phyloP scores from a whole-genome alignment of 2,888 invertebrate genomes.

The Sceliomorpha sp. region DNA sequence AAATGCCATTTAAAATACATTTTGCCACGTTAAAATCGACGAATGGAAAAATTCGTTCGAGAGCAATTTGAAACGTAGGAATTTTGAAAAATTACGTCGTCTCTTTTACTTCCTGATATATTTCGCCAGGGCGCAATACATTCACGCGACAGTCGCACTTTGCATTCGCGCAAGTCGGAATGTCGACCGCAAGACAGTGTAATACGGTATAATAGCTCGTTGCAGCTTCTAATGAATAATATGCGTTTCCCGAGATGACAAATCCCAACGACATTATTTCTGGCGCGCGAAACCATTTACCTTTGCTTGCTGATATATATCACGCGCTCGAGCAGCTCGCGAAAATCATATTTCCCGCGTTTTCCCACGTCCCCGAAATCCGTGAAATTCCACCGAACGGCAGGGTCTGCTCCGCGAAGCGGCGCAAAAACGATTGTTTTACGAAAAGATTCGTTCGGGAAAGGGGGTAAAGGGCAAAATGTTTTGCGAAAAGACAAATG shows the following conservation, averaged over 20 bases:
- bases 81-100: no score
- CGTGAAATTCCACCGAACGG: conserved; percentile 1
- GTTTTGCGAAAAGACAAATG: no score
- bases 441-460: no score
- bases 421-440: no score
- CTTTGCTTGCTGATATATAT: conserved; percentile 5
- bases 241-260: conserved; percentile 49
- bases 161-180: conserved; percentile 50
- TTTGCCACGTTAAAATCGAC: no score
- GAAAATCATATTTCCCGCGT: conserved; percentile 5
- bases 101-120: conserved; percentile 36
- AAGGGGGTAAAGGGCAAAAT: no score
- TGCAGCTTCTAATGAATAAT: conserved; percentile 53
- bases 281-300: conserved; percentile 35
- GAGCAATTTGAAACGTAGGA: conserved; percentile 38
- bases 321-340: background rate
- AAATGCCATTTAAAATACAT: no score
- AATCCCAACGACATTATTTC: conserved; percentile 54
- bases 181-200: conserved; percentile 50
- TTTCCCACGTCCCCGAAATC: conserved; percentile 4
- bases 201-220: conserved; percentile 53
- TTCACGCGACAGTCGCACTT: conserved; percentile 47
- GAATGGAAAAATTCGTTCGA: no score
- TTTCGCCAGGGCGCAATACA: conserved; percentile 38
- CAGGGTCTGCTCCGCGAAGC: no score